Percentiles rank a stretch among this genome's conserved stretches.
Conservation (phyloP, 2,113 vertebrate genomes). For the Okapia johnstoni region DNA sequence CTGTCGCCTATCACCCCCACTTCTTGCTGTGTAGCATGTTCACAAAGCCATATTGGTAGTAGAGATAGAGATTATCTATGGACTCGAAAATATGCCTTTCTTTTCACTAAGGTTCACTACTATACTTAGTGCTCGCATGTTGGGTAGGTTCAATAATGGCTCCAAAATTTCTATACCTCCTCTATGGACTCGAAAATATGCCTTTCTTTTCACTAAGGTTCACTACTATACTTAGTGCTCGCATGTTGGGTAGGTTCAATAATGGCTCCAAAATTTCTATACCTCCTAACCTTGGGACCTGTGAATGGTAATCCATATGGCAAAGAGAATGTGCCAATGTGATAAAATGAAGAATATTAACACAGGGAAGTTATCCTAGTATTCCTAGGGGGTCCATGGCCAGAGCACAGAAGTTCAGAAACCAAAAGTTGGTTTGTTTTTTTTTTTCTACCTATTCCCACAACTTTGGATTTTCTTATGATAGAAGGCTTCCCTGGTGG, state of each 20-base stretch:
- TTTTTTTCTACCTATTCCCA: background rate
- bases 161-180: background rate
- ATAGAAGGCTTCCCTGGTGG: background rate
- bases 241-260: background rate
- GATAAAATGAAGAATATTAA: background rate
- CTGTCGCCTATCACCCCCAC: rapidly evolving
- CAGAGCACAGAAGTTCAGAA: background rate
- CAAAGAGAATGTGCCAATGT: background rate
- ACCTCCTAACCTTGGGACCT: rapidly evolving
- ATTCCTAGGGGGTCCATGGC: background rate
- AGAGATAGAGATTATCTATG: background rate
- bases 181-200: background rate
- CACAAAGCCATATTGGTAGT: background rate
- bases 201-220: background rate
- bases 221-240: background rate
- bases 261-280: too few species aligned
- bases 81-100: background rate
- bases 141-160: background rate
- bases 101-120: background rate
- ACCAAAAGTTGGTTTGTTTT: rapidly evolving
- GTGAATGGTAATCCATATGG: background rate
- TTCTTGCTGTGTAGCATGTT: rapidly evolving
- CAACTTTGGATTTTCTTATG: background rate
- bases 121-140: background rate
- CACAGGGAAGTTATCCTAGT: background rate